Conservation (phyloP, 2,113 vertebrate species). For the Anarhynchus alexandrinus region DNA sequence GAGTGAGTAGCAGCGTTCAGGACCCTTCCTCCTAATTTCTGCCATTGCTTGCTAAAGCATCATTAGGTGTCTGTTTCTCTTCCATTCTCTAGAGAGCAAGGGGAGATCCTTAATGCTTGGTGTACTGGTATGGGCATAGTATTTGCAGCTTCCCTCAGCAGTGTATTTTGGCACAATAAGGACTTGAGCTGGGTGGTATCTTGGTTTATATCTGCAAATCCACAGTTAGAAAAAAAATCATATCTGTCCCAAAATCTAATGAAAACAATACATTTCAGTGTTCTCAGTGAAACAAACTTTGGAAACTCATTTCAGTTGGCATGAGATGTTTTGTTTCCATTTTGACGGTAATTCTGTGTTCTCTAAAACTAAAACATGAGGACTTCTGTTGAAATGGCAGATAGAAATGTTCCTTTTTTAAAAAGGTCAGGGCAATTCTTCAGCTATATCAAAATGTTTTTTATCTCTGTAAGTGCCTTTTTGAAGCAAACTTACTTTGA, state of each 20-base stretch:
- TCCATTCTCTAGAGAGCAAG: neutral
- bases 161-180: neutral
- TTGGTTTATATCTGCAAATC: neutral
- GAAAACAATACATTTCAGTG: neutral
- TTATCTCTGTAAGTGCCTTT: neutral
- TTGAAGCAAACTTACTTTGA: neutral
- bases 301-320: neutral
- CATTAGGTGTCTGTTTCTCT: neutral
- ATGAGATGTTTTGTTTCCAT: neutral
- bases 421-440: slow-evolving; percentile 43
- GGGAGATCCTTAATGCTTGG: neutral
- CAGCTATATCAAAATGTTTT: neutral
- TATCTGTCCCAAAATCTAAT: neutral
- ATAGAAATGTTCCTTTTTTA: neutral
- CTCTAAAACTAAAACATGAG: neutral
- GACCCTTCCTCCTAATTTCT: neutral
- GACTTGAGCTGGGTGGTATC: neutral
- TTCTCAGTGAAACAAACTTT: neutral
- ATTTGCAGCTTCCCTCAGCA: neutral
- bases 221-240: neutral
- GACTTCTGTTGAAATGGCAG: neutral
- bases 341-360: neutral
- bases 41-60: neutral
- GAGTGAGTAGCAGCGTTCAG: neutral
- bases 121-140: neutral